phyloP scores from a whole-genome alignment of 2,797 vertebrate species.

The Gila robusta region DNA sequence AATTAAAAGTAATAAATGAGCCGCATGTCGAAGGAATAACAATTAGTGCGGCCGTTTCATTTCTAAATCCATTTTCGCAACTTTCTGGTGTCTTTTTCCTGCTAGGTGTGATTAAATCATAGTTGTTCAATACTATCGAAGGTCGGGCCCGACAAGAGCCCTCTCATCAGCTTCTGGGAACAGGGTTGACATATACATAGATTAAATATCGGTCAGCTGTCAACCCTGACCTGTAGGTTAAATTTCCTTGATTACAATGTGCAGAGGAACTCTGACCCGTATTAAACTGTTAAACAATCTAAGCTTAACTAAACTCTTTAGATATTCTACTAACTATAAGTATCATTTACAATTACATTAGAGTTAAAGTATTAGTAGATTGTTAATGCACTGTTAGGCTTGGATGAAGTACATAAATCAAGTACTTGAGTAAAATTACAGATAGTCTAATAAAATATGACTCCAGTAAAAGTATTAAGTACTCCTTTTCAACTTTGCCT shows the following conservation, averaged over 20 bases:
- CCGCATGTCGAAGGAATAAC: conserved; percentile 29
- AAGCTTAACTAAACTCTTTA: neutral
- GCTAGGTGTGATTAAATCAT: conserved; percentile 40
- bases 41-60: conserved; percentile 31
- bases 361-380: too few relatives aligned
- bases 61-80: conserved; percentile 23
- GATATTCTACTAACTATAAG: too few relatives aligned
- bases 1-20: conserved; percentile 52
- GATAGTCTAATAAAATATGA: neutral
- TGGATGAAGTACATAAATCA: too few relatives aligned
- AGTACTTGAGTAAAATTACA: neutral
- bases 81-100: conserved; percentile 17
- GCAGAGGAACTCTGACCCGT: neutral
- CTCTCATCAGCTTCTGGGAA: conserved; percentile 28
- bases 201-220: conserved; percentile 34
- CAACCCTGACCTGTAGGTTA: conserved; percentile 26
- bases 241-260: conserved; percentile 21
- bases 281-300: conserved; percentile 8
- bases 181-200: conserved; percentile 29
- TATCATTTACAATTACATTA: too few relatives aligned
- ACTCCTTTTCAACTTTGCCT: neutral
- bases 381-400: too few relatives aligned
- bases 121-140: neutral
- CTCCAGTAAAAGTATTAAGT: neutral
- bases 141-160: neutral